Evolutionary conservation across 2,113 vertebrate genomes (phyloP).

Genomic region (Gallinago paraguaiae): DNA sequence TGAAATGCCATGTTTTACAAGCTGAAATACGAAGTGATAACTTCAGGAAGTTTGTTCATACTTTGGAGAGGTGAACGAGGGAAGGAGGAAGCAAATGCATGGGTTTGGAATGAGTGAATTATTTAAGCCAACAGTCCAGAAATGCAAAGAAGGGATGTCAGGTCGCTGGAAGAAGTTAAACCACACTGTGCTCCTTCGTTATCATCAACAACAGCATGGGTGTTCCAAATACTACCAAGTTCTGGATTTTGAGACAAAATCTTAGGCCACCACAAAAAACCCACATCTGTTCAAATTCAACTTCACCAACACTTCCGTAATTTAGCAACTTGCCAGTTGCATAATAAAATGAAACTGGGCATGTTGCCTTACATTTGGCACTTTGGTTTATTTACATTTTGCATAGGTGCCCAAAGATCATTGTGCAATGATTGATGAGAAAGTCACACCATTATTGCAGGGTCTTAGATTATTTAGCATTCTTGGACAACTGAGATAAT

Average conservation of each 20-base stretch:
- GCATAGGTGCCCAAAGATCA: conserved; percentile 3
- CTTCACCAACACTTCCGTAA: conserved; percentile 2
- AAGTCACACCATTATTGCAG: conserved; percentile 37
- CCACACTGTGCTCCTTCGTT: neutral
- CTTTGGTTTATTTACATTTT: conserved; percentile 35
- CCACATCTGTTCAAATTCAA: neutral
- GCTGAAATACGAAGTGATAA: neutral
- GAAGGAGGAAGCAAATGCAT: neutral
- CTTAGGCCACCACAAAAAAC: neutral
- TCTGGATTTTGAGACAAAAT: neutral
- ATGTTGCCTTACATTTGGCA: conserved; percentile 1
- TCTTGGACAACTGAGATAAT: conserved; percentile 33
- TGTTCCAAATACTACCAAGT: neutral
- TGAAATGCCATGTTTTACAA: neutral
- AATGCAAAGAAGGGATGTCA: neutral
- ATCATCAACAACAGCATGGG: neutral
- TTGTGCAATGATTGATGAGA: neutral
- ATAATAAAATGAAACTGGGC: conserved; percentile 45
- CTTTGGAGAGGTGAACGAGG: neutral
- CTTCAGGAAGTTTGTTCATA: conserved; percentile 16
- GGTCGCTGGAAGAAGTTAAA: neutral
- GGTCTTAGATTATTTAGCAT: conserved; percentile 36
- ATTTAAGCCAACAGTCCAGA: neutral
- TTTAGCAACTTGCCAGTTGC: conserved; percentile 24
- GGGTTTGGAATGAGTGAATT: neutral